These are phyloP conservation scores for Cichladusa arquata DNA, from an alignment of 2,113 vertebrate species.

Conservation along the genomic window DNA sequence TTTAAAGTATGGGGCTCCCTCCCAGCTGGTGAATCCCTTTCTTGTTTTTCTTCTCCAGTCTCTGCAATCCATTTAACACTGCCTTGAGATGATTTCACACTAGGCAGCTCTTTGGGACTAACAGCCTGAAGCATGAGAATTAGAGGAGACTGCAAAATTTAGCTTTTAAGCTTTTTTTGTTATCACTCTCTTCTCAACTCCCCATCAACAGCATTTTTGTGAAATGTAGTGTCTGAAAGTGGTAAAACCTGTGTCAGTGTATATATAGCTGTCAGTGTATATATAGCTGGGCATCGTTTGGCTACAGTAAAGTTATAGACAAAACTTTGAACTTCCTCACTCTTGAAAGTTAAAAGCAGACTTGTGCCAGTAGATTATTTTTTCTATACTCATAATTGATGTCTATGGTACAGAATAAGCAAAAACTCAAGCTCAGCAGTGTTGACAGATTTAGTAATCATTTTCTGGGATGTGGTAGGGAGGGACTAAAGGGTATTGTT, in stretches of 20 bases:
- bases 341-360: not conserved
- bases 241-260: not conserved
- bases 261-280: not conserved
- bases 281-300: not conserved
- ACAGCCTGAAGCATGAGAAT: conserved; percentile 4
- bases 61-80: not conserved
- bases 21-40: not conserved
- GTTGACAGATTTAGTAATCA: not conserved
- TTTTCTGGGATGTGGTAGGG: not conserved
- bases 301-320: not conserved
- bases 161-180: not conserved
- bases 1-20: not conserved
- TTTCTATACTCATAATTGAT: not conserved
- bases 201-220: not conserved
- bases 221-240: not conserved
- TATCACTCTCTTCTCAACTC: not conserved
- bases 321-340: not conserved
- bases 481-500: not conserved
- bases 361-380: not conserved
- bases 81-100: not conserved
- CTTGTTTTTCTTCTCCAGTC: not conserved
- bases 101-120: not conserved
- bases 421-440: not conserved
- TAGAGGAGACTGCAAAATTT: not conserved
- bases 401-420: not conserved